Evolutionary conservation across 2,797 vertebrate genomes (phyloP).

Genomic region (Strix occidentalis): DNA sequence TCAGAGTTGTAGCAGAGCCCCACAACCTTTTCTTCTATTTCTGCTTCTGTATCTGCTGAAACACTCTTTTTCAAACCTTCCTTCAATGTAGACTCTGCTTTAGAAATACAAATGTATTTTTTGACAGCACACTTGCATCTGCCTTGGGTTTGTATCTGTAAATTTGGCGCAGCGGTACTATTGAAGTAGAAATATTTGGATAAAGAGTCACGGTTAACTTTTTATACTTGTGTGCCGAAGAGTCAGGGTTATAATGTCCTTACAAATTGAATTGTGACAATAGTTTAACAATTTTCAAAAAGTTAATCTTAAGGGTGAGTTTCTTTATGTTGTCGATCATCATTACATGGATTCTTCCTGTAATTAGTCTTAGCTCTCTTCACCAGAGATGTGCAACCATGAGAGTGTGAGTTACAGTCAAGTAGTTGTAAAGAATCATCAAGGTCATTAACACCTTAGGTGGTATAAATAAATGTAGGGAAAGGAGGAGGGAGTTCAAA

Average conservation of each 20-base stretch:
- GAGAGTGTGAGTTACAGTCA: neutral
- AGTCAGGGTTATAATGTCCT: rapidly evolving
- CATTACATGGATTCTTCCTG: neutral
- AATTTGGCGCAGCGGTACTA: neutral
- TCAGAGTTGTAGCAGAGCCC: neutral
- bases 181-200: neutral
- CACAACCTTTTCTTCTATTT: neutral
- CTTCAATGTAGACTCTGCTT: neutral
- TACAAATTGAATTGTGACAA: neutral
- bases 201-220: neutral
- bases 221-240: neutral
- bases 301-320: neutral
- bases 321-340: neutral
- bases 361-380: neutral
- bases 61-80: neutral
- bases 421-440: neutral
- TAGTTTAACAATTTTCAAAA: neutral
- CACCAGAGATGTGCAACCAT: neutral
- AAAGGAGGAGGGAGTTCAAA: neutral
- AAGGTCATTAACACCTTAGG: neutral
- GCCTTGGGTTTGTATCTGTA: neutral
- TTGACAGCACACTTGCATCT: rapidly evolving
- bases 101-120: neutral
- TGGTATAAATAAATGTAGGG: neutral
- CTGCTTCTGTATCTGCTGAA: neutral